These are phyloP conservation scores for Marronus borbonicus DNA, from an alignment of 2,888 invertebrate species.

Conservation along the genomic window DNA sequence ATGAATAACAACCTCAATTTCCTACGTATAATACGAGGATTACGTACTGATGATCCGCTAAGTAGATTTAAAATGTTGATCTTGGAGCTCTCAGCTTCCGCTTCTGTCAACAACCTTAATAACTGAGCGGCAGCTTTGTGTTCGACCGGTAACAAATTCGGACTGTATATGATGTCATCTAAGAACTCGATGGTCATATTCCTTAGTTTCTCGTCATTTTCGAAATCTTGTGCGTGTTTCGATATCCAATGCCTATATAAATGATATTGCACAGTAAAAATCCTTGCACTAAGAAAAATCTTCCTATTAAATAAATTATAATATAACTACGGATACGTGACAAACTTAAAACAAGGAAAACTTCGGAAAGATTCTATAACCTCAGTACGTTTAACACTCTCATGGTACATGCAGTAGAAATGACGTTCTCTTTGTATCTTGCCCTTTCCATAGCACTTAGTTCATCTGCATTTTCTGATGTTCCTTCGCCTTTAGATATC, in stretches of 20 bases:
- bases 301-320: no score
- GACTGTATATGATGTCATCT: constrained; percentile 89
- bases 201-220: constrained; percentile 82
- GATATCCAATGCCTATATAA: constrained; percentile 87
- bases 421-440: constrained; percentile 81
- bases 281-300: no score
- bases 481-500: constrained; percentile 61
- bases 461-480: constrained; percentile 65
- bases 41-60: constrained; percentile 77
- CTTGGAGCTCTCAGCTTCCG: constrained; percentile 74
- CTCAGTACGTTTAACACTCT: constrained; percentile 89
- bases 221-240: constrained; percentile 92
- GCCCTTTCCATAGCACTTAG: constrained; percentile 70
- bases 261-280: no score
- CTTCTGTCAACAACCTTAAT: constrained; percentile 82
- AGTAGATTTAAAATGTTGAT: constrained; percentile 70
- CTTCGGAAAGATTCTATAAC: constrained; percentile 63
- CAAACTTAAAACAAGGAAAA: no score
- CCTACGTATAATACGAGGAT: background rate
- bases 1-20: background rate
- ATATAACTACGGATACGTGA: no score
- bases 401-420: constrained; percentile 96
- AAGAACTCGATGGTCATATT: constrained; percentile 87
- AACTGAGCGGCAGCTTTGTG: constrained; percentile 91
- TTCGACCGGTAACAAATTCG: constrained; percentile 88